These are phyloP conservation scores for Drosophila glabriapex DNA, from an alignment of 2,888 invertebrate genomes.

Conservation along the genomic window DNA sequence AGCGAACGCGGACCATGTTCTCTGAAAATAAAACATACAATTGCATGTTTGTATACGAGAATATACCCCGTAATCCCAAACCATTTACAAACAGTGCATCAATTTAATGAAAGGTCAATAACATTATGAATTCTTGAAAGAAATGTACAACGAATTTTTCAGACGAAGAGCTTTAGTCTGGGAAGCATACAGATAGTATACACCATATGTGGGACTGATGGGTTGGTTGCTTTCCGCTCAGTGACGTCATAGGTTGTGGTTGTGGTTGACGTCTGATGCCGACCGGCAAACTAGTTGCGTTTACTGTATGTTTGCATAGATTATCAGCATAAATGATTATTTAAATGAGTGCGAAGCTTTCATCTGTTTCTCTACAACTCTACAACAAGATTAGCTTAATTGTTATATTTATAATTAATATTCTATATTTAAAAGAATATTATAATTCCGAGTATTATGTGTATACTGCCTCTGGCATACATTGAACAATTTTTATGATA, in stretches of 20 bases:
- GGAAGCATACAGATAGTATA: no score
- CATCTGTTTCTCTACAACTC: no score
- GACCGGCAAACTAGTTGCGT: fast-evolving
- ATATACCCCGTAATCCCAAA: not conserved
- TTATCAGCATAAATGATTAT: no score
- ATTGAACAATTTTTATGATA: not conserved
- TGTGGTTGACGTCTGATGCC: no score
- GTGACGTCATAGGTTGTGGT: no score
- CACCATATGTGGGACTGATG: no score
- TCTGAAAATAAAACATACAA: fast-evolving
- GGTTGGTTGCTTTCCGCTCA: no score
- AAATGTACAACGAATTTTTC: no score
- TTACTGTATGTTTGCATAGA: no score
- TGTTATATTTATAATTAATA: not conserved
- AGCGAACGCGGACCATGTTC: not conserved
- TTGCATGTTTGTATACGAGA: not conserved
- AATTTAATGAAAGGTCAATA: not conserved
- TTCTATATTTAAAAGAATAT: not conserved
- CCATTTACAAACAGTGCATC: fast-evolving
- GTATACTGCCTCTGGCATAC: not conserved
- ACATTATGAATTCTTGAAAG: no score
- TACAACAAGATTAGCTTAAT: not conserved
- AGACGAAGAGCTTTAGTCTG: no score
- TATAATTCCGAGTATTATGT: not conserved
- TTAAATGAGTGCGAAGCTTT: not conserved